Percentiles rank a stretch among this genome's conserved stretches.
These are phyloP conservation scores for Aleiodes sp. DNA, from an alignment of 1,140 invertebrate genomes.

Conservation along the genomic window DNA sequence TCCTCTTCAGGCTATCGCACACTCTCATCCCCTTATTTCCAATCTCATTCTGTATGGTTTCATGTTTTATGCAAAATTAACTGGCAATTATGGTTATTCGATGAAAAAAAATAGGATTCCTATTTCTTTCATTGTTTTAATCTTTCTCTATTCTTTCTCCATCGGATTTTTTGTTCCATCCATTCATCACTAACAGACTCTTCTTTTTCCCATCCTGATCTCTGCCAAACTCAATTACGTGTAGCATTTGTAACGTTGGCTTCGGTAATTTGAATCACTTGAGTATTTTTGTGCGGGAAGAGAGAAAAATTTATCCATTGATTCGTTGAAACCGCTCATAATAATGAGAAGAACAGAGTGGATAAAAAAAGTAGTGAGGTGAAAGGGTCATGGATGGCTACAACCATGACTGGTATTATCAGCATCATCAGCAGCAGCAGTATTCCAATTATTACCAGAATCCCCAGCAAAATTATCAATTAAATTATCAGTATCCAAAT, in stretches of 20 bases:
- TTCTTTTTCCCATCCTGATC: too few relatives aligned
- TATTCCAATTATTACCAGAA: conserved; percentile 41
- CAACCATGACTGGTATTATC: conserved; percentile 62
- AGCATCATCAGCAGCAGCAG: conserved; percentile 51
- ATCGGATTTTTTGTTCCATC: background rate
- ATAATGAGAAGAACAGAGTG: background rate
- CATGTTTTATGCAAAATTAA: conserved; percentile 30
- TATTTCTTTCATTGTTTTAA: conserved; percentile 19
- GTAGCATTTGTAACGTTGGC: too few relatives aligned
- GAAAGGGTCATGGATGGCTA: conserved; percentile 62
- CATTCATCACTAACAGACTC: too few relatives aligned
- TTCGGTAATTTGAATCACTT: background rate
- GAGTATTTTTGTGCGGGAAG: background rate
- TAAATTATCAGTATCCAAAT: conserved; percentile 44
- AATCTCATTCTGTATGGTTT: background rate
- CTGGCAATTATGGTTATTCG: conserved; percentile 30
- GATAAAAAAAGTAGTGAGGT: conserved; percentile 22
- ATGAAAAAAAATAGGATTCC: background rate
- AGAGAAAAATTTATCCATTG: too few relatives aligned
- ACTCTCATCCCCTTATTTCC: background rate
- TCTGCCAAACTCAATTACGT: too few relatives aligned
- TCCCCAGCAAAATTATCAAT: conserved; percentile 32
- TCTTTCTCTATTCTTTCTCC: background rate
- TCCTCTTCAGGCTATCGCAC: background rate
- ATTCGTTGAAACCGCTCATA: conserved; percentile 20